phyloP scores from a whole-genome alignment of 2,888 invertebrate genomes.

The Aromia moschata region DNA sequence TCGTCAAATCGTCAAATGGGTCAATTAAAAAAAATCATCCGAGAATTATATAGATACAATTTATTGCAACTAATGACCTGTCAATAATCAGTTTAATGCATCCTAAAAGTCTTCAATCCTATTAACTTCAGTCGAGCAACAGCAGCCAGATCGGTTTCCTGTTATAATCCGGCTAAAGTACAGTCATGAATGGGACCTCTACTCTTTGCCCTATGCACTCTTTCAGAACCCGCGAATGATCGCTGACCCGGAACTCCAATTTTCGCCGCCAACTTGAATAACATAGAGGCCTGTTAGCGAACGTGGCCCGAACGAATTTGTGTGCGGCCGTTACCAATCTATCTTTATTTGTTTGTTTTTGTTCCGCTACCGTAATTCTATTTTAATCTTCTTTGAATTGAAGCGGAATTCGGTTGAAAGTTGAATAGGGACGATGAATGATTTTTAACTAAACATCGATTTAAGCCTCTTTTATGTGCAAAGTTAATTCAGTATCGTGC shows the following conservation, averaged over 20 bases:
- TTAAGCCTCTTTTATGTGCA: too few species aligned
- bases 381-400: conserved; percentile 15
- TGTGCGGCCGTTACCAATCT: conserved; percentile 16
- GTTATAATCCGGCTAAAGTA: neutral
- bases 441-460: too few species aligned
- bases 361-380: neutral
- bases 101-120: neutral
- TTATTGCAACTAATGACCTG: too few species aligned
- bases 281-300: conserved; percentile 14
- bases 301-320: conserved; percentile 19
- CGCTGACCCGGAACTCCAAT: conserved; percentile 21
- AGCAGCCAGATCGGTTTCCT: neutral
- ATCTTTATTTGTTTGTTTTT: conserved; percentile 22
- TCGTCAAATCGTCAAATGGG: too few species aligned
- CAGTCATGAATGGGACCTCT: neutral
- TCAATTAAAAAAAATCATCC: too few species aligned
- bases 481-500: too few species aligned
- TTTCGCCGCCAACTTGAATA: conserved; percentile 19
- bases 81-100: too few species aligned
- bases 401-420: neutral
- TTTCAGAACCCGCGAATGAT: neutral
- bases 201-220: neutral
- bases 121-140: neutral
- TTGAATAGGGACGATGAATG: conserved; percentile 5
- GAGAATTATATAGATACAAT: too few species aligned